phyloP scores from a whole-genome alignment of 2,797 vertebrate genomes.

The Clarias fuscus region DNA sequence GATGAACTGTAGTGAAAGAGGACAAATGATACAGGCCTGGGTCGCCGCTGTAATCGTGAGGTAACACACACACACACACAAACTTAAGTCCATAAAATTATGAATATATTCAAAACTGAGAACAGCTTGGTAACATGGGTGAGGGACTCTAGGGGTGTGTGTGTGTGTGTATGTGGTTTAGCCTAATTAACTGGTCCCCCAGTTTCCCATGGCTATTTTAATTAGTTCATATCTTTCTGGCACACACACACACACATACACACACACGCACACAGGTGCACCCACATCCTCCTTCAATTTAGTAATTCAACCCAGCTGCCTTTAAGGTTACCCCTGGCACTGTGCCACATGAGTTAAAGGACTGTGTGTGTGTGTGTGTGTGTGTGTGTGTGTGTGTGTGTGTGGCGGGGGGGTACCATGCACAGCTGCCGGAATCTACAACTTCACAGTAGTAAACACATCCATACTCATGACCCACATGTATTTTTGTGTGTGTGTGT shows the following conservation, averaged over 20 bases:
- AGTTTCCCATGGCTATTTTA: conserved; percentile 56
- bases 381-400: conserved; percentile 2
- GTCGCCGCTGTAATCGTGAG: conserved; percentile 27
- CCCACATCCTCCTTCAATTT: conserved; percentile 49
- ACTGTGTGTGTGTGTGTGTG: neutral
- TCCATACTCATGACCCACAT: conserved; percentile 15
- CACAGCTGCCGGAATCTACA: conserved; percentile 41
- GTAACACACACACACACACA: conserved; percentile 29
- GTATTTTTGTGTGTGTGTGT: conserved; percentile 16
- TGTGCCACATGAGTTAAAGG: conserved; percentile 28
- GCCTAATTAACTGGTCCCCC: conserved; percentile 40
- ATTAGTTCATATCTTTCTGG: conserved; percentile 57
- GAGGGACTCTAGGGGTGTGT: neutral
- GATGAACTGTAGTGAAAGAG: conserved; percentile 33
- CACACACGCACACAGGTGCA: conserved; percentile 36
- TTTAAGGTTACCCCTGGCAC: conserved; percentile 28
- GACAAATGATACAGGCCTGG: conserved; percentile 27
- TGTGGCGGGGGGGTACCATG: neutral
- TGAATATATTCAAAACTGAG: conserved; percentile 29
- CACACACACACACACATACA: conserved; percentile 27
- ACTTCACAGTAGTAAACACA: conserved; percentile 31
- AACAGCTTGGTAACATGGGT: conserved; percentile 18
- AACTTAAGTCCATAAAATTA: conserved; percentile 9
- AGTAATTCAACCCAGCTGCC: conserved; percentile 51
- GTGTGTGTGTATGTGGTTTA: neutral